Evolutionary conservation across 2,888 invertebrate species (phyloP).

Genomic region (Drosophila bunnanda): DNA sequence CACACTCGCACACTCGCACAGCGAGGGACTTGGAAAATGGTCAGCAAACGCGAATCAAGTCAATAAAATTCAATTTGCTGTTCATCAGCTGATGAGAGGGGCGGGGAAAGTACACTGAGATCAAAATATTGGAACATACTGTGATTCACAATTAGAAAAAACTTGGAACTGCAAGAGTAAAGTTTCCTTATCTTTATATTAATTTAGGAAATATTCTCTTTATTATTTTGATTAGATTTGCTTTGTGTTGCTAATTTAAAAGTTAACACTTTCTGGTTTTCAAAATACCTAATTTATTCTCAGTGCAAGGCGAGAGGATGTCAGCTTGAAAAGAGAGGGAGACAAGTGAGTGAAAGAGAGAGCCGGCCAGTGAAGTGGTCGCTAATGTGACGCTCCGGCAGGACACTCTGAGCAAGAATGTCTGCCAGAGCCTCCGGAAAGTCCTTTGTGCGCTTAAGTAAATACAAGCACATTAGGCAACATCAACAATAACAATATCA

Average conservation of each 20-base stretch:
- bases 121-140: neutral
- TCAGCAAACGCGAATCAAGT: conserved; percentile 63
- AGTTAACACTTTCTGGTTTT: neutral
- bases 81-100: conserved; percentile 57
- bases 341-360: neutral
- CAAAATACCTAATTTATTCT: neutral
- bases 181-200: neutral
- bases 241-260: neutral
- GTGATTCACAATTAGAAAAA: neutral
- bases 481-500: conserved; percentile 26
- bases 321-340: neutral
- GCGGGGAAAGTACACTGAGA: neutral
- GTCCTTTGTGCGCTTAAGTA: conserved; percentile 69
- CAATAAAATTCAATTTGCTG: conserved; percentile 77
- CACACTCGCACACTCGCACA: conserved; percentile 27
- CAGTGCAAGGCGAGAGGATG: neutral
- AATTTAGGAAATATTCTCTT: neutral
- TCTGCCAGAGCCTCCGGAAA: conserved; percentile 23
- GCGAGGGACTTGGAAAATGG: conserved; percentile 22
- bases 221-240: neutral
- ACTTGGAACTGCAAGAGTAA: neutral
- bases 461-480: conserved; percentile 74
- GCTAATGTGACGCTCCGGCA: conserved; percentile 1
- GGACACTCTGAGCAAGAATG: conserved; percentile 4
- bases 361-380: neutral